Base-by-base conservation (phyloP, 2,113 vertebrate species). In the Oenanthe melanoleuca region DNA sequence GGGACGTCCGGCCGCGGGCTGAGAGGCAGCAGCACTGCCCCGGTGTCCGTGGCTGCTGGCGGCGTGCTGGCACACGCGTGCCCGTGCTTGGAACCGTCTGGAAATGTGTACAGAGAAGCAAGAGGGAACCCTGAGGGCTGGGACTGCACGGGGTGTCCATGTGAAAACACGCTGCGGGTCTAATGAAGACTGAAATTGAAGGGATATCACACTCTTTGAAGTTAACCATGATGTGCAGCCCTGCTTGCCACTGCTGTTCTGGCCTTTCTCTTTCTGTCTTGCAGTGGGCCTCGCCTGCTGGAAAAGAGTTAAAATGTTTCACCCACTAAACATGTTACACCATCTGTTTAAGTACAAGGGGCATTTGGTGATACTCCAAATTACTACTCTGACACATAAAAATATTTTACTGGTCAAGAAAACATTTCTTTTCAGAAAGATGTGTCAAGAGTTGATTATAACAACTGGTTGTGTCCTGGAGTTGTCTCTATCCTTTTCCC, bases 91-190 rank as follows among this genome's bases (percentile, higher is more conserved):
- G 47, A 3, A 33, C 1, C 6, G 5, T 8, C 6, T 29, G 59
- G 44, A 11, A 40, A 19, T 0, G 52, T 0, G 14, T 3, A 0
- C 12, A 11, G 34, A 8, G 26, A 52, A n/a, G 20, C 5, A 4
- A 10, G 37, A 26, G 22, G 14, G 19, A 31, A 2, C 24, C 42
- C 52, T 9, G 0, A 5, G 0, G 7, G 2, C 5, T 15, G 65
- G 38, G 14, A 18, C 53, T 47, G 49, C 44, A 5, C 1, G 2
- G 38, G 14, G 0, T 12, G 13, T 20, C 33, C 23, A 0, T 2
- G 23, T 12, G 55, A 11, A 34, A 60, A 37, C 11, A 4, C 21
- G 13, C 26, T 3, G 1, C 29, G 65, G 40, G 21, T 33, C 22
- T 42, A 3, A 14, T 1, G 38, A 22, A 11, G 21, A 5, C 14